phyloP scores from a whole-genome alignment of 2,888 invertebrate genomes.

The Eristalis pertinax region DNA sequence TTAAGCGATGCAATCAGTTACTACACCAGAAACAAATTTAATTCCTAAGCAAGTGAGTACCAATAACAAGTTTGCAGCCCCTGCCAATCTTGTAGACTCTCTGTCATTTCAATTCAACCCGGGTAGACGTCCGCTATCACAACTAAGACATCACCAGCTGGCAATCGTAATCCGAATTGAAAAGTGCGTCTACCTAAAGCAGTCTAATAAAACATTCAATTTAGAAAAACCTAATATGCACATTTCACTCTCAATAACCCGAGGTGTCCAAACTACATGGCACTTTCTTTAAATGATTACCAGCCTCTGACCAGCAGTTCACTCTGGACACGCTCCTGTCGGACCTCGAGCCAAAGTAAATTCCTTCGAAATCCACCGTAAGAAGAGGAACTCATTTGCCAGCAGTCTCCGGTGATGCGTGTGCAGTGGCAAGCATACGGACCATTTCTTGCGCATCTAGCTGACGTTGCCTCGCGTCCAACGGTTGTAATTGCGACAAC shows the following conservation, averaged over 20 bases:
- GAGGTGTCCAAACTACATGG: slow-evolving; percentile 26
- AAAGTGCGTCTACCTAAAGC: slow-evolving; percentile 35
- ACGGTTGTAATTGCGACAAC: slow-evolving; percentile 58
- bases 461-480: slow-evolving; percentile 1
- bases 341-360: not conserved
- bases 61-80: not conserved
- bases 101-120: not conserved
- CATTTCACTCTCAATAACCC: slow-evolving; percentile 43
- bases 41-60: not conserved
- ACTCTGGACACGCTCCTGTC: slow-evolving; percentile 21
- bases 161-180: slow-evolving; percentile 37
- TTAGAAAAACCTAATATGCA: slow-evolving; percentile 8
- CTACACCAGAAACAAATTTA: no score
- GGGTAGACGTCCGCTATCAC: not conserved
- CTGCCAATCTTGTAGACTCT: not conserved
- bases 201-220: slow-evolving; percentile 16
- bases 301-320: not conserved
- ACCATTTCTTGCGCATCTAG: slow-evolving; percentile 35
- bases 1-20: no score
- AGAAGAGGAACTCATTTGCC: slow-evolving; percentile 31
- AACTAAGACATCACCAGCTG: slow-evolving; percentile 35
- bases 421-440: slow-evolving; percentile 8
- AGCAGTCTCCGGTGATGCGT: slow-evolving; percentile 36
- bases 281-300: slow-evolving; percentile 46
- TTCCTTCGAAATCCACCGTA: not conserved